Percentiles rank a stretch among this genome's conserved stretches.
phyloP scores from a whole-genome alignment of 2,797 vertebrate species.

The Rhynchotus rufescens region DNA sequence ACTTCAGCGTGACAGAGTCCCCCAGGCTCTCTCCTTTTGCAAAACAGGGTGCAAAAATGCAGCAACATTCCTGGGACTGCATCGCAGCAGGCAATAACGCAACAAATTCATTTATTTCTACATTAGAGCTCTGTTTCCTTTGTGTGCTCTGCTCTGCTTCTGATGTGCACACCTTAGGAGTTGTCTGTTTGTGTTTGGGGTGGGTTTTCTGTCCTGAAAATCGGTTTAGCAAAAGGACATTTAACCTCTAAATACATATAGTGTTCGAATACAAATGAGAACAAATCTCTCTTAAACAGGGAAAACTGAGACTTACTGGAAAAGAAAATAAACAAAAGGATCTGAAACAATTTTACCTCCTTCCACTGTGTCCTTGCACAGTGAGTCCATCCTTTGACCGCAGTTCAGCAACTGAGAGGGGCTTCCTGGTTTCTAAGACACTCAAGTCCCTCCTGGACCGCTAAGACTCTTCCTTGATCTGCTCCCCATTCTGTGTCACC shows the following conservation, averaged over 20 bases:
- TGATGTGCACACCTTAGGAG: not conserved
- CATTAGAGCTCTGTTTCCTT: not conserved
- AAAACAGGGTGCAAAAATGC: not conserved
- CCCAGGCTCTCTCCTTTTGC: not conserved
- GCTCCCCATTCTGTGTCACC: not conserved
- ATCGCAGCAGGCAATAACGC: not conserved
- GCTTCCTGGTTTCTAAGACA: not conserved
- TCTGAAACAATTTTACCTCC: not conserved
- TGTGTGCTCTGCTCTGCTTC: not conserved
- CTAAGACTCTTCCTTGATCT: not conserved
- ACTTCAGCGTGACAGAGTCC: not conserved
- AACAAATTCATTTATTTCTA: not conserved
- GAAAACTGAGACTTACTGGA: not conserved
- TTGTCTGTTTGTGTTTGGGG: not conserved
- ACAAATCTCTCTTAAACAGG: not conserved
- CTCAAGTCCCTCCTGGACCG: not conserved
- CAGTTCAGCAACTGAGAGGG: not conserved
- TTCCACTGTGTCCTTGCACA: not conserved
- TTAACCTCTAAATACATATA: not conserved
- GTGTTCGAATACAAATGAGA: not conserved
- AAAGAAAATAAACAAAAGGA: not conserved
- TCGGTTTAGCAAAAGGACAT: not conserved
- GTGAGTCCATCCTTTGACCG: not conserved
- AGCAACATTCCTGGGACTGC: not conserved
- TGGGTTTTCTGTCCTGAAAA: not conserved